A percentile compares a stretch with the other conserved stretches of the same genome.
Conservation (phyloP, 2,888 invertebrate species). For the Drosophila robusta region DNA sequence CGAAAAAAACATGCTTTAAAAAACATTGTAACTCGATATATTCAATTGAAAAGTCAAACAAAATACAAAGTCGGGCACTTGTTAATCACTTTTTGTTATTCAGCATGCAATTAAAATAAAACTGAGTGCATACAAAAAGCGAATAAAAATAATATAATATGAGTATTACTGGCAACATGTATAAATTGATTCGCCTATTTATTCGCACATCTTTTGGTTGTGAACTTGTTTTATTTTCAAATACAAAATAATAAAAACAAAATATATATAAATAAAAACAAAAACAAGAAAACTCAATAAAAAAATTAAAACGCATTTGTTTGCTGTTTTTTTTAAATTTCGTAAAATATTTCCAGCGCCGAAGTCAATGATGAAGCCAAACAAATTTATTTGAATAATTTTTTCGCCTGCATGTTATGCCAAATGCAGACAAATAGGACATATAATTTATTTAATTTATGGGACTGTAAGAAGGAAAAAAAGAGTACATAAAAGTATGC, state of each 20-base stretch:
- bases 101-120: slow-evolving; percentile 65
- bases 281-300: slow-evolving; percentile 40
- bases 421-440: slow-evolving; percentile 40
- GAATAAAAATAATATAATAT: slow-evolving; percentile 26
- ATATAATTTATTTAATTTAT: slow-evolving; percentile 65
- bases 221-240: slow-evolving; percentile 61
- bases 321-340: slow-evolving; percentile 18
- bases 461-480: slow-evolving; percentile 23
- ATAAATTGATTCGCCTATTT: slow-evolving; percentile 74
- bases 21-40: slow-evolving; percentile 53
- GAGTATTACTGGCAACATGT: slow-evolving; percentile 45
- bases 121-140: slow-evolving; percentile 37
- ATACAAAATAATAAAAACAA: slow-evolving; percentile 37
- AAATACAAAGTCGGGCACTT: slow-evolving; percentile 46
- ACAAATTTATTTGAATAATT: slow-evolving; percentile 7
- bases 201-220: slow-evolving; percentile 75
- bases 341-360: slow-evolving; percentile 37
- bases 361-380: slow-evolving; percentile 19
- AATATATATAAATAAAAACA: slow-evolving; percentile 9
- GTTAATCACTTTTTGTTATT: slow-evolving; percentile 70
- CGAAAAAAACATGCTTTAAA: slow-evolving; percentile 38
- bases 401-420: slow-evolving; percentile 35
- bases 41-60: slow-evolving; percentile 47
- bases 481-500: neutral
- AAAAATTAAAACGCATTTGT: slow-evolving; percentile 37